phyloP scores from a whole-genome alignment of 1,140 invertebrate genomes.

The Prorops nasuta region DNA sequence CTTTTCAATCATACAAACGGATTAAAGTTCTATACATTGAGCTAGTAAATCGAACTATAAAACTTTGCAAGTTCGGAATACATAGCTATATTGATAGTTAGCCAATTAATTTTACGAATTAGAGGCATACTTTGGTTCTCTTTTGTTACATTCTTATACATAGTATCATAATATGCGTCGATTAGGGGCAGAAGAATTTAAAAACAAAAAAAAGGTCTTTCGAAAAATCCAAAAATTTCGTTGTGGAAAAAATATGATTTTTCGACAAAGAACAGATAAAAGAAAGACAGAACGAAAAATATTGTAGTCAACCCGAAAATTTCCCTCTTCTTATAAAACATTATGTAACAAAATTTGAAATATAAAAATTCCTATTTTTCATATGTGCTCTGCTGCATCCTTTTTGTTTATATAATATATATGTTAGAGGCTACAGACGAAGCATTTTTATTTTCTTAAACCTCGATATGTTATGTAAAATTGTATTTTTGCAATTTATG shows the following conservation, averaged over 20 bases:
- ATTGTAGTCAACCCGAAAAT: background rate
- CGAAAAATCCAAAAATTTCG: no score
- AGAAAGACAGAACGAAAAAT: background rate
- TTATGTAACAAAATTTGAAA: background rate
- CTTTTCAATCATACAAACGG: no score
- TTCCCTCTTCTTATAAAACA: background rate
- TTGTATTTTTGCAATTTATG: no score
- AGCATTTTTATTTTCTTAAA: slow-evolving; percentile 2
- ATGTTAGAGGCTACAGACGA: background rate
- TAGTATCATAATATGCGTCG: slow-evolving; percentile 20
- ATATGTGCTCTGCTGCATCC: background rate
- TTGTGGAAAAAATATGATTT: no score
- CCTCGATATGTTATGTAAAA: slow-evolving; percentile 32
- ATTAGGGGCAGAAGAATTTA: no score
- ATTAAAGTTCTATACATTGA: no score
- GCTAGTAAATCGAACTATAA: slow-evolving; percentile 7
- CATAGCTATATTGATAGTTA: slow-evolving; percentile 9
- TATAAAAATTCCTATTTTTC: background rate
- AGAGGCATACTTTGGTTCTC: slow-evolving; percentile 16
- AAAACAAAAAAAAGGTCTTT: no score
- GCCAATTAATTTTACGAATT: no score
- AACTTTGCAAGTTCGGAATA: slow-evolving; percentile 15
- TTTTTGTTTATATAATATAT: background rate
- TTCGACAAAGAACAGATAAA: no score
- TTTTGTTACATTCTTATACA: slow-evolving; percentile 17